A percentile compares a stretch with the other conserved stretches of the same genome.
These are phyloP conservation scores for Drosophila lacteicornis DNA, from an alignment of 1,140 invertebrate species.

Conservation along the genomic window DNA sequence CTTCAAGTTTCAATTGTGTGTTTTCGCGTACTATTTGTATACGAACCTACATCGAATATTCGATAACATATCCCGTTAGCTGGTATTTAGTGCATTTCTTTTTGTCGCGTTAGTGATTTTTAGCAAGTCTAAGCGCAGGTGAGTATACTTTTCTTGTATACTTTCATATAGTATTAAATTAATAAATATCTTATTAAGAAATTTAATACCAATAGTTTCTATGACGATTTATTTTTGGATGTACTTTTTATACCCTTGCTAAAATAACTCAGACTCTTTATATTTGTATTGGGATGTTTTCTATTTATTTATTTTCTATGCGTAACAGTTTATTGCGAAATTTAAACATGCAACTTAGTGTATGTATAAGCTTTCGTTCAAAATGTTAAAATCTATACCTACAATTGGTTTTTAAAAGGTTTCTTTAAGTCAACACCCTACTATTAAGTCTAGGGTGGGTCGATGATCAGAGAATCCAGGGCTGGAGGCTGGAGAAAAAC, in stretches of 20 bases:
- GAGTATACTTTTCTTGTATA: too few relatives aligned
- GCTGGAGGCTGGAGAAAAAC: background rate
- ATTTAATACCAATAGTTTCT: too few relatives aligned
- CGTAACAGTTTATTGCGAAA: slow-evolving; percentile 25
- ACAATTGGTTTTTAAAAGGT: slow-evolving; percentile 11
- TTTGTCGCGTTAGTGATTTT: too few relatives aligned
- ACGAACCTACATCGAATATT: too few relatives aligned
- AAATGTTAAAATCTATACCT: slow-evolving; percentile 20
- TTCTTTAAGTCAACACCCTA: slow-evolving; percentile 5
- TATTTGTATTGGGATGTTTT: slow-evolving; percentile 8
- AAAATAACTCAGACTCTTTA: background rate
- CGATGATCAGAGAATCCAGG: background rate
- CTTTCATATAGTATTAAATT: too few relatives aligned
- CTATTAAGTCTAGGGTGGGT: background rate
- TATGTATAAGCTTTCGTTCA: slow-evolving; percentile 11
- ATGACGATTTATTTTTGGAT: too few relatives aligned
- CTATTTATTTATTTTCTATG: slow-evolving; percentile 16
- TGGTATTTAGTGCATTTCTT: too few relatives aligned
- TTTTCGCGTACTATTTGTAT: too few relatives aligned
- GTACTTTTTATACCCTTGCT: background rate
- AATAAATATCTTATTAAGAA: too few relatives aligned
- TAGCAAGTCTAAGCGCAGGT: too few relatives aligned
- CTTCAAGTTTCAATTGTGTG: too few relatives aligned
- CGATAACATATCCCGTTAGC: too few relatives aligned
- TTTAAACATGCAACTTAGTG: slow-evolving; percentile 35